phyloP scores from a whole-genome alignment of 2,113 vertebrate genomes.

The Nibea coibor region DNA sequence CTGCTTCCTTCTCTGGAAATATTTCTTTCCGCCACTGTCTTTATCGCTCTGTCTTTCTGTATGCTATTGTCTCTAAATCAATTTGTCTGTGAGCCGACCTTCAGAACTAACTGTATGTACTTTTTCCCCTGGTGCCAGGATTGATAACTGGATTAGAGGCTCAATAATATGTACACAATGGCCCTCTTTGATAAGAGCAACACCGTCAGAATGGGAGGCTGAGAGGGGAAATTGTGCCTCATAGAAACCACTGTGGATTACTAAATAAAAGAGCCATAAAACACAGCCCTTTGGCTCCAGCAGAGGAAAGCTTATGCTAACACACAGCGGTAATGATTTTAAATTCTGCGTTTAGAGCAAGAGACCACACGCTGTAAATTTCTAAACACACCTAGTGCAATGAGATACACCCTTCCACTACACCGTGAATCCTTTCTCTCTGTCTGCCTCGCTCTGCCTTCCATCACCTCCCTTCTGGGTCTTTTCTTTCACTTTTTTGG shows the following conservation, averaged over 20 bases:
- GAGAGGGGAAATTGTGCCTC: slow-evolving; percentile 47
- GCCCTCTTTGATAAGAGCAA: slow-evolving; percentile 70
- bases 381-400: slow-evolving; percentile 19
- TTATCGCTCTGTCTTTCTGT: slow-evolving; percentile 12
- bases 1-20: slow-evolving; percentile 21
- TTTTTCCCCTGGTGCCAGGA: slow-evolving; percentile 32
- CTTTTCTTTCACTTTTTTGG: slow-evolving; percentile 20
- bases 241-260: slow-evolving; percentile 63
- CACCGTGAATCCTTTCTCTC: not conserved
- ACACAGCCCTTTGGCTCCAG: slow-evolving; percentile 58
- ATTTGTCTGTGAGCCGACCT: slow-evolving; percentile 39
- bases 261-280: slow-evolving; percentile 75
- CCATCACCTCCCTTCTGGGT: slow-evolving; percentile 23
- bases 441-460: slow-evolving; percentile 8
- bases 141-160: slow-evolving; percentile 71
- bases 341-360: slow-evolving; percentile 67
- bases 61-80: slow-evolving; percentile 56
- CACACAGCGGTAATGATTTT: slow-evolving; percentile 71
- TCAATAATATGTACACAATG: slow-evolving; percentile 65
- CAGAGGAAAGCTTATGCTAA: slow-evolving; percentile 62
- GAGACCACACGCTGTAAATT: slow-evolving; percentile 68
- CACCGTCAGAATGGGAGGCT: slow-evolving; percentile 23
- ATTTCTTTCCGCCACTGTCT: slow-evolving; percentile 26
- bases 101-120: slow-evolving; percentile 45
- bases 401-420: slow-evolving; percentile 24